Conservation (phyloP, 2,888 invertebrate species). For the Sarcophaga carnaria region DNA sequence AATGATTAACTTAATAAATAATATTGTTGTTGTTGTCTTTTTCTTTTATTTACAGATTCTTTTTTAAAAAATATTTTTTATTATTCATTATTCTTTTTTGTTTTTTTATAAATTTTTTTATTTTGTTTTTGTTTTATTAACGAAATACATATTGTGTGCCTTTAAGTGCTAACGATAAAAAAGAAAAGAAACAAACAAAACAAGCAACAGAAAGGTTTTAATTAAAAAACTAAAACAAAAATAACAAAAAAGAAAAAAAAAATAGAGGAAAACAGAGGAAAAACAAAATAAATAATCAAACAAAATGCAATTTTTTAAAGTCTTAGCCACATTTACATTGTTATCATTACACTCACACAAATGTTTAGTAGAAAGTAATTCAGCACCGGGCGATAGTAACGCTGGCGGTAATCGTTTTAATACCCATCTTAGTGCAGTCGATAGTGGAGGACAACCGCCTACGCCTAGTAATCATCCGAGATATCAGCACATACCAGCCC, state of each 20-base stretch:
- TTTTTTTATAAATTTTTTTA: not conserved
- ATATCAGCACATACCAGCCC: slow-evolving; percentile 69
- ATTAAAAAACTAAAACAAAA: not conserved
- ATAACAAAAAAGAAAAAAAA: slow-evolving; percentile 13
- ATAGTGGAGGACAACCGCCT: slow-evolving; percentile 60
- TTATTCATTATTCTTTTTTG: slow-evolving; percentile 32
- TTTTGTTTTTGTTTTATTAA: not conserved
- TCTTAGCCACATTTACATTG: slow-evolving; percentile 63
- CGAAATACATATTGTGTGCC: not conserved
- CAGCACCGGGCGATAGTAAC: slow-evolving; percentile 74
- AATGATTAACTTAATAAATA: not conserved
- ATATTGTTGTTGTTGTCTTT: not conserved
- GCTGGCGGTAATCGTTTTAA: slow-evolving; percentile 71
- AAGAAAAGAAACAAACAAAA: not conserved
- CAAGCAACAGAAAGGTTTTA: not conserved
- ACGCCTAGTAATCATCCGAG: slow-evolving; percentile 48
- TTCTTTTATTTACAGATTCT: slow-evolving; percentile 51
- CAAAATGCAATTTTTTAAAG: slow-evolving; percentile 56
- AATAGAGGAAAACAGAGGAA: not conserved
- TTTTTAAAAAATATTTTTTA: slow-evolving; percentile 13
- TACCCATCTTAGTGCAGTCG: slow-evolving; percentile 62
- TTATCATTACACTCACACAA: slow-evolving; percentile 72
- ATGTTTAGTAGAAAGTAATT: slow-evolving; percentile 74
- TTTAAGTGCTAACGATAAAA: slow-evolving; percentile 46
- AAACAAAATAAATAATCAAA: slow-evolving; percentile 11